These are phyloP conservation scores for Nycticebus coucang DNA, from an alignment of 2,113 vertebrate genomes.

Conservation along the genomic window DNA sequence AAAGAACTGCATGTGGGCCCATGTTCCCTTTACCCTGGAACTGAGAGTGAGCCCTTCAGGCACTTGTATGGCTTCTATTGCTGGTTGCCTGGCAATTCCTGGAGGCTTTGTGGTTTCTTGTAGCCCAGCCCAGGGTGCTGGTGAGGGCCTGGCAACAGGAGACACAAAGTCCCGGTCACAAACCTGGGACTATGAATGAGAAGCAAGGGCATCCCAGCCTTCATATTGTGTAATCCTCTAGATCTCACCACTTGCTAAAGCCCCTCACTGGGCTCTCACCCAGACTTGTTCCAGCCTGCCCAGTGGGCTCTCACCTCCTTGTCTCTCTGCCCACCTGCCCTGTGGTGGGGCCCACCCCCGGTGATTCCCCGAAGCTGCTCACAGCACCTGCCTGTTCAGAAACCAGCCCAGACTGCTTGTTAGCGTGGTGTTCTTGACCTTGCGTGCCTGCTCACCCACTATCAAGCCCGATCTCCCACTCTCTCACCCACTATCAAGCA, in stretches of 20 bases:
- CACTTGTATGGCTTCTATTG: neutral
- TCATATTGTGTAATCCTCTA: neutral
- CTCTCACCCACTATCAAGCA: neutral
- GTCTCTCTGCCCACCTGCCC: neutral
- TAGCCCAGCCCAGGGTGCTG: neutral
- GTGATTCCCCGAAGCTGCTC: neutral
- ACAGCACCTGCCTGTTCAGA: neutral
- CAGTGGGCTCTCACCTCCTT: neutral
- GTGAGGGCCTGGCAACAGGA: neutral
- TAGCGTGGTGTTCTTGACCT: fast-evolving
- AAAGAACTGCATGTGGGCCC: neutral
- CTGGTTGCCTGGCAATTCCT: neutral
- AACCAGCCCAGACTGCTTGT: neutral
- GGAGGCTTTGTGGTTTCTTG: neutral
- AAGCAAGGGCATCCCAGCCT: neutral
- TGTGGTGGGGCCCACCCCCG: fast-evolving
- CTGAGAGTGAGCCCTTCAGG: neutral
- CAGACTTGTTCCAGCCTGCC: neutral
- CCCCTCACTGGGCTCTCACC: neutral
- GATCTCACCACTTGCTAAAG: fast-evolving
- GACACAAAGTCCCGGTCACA: neutral
- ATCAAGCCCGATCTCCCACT: neutral
- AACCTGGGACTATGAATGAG: neutral
- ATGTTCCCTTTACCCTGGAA: neutral
- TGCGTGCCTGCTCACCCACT: neutral